These are phyloP conservation scores for Lycaon pictus DNA, from an alignment of 2,113 vertebrate genomes.

Conservation along the genomic window DNA sequence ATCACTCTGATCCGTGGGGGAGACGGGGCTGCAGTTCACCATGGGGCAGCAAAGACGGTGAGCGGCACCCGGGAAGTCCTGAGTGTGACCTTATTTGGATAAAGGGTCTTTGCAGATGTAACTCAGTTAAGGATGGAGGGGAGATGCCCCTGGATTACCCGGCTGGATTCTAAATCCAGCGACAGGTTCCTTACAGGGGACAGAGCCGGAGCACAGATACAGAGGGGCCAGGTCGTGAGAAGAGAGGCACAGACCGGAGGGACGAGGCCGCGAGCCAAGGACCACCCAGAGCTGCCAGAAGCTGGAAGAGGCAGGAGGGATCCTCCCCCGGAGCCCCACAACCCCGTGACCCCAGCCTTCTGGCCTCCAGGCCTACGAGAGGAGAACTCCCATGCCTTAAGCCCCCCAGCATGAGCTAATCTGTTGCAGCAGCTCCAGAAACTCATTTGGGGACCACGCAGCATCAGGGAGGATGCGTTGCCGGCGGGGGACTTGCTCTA, in stretches of 20 bases:
- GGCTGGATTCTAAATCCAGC: background rate
- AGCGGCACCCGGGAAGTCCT: background rate
- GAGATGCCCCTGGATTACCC: background rate
- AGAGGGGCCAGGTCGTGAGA: background rate
- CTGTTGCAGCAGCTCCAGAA: background rate
- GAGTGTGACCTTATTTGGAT: background rate
- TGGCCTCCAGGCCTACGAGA: background rate
- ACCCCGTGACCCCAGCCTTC: background rate
- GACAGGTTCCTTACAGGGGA: background rate
- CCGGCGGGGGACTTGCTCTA: background rate
- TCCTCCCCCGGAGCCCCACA: background rate
- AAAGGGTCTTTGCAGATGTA: background rate
- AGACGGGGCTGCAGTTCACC: accelerated
- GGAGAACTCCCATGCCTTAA: accelerated
- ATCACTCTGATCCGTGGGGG: background rate
- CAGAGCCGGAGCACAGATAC: background rate
- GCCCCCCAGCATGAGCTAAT: background rate
- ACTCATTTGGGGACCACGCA: background rate
- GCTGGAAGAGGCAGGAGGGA: background rate
- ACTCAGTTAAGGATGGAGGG: background rate
- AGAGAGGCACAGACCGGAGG: background rate
- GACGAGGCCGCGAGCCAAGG: background rate
- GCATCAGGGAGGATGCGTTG: accelerated
- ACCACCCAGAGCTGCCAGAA: background rate
- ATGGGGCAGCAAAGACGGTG: background rate